Conservation (phyloP, 2,113 vertebrate genomes). For the Poeciliopsis retropinna region DNA sequence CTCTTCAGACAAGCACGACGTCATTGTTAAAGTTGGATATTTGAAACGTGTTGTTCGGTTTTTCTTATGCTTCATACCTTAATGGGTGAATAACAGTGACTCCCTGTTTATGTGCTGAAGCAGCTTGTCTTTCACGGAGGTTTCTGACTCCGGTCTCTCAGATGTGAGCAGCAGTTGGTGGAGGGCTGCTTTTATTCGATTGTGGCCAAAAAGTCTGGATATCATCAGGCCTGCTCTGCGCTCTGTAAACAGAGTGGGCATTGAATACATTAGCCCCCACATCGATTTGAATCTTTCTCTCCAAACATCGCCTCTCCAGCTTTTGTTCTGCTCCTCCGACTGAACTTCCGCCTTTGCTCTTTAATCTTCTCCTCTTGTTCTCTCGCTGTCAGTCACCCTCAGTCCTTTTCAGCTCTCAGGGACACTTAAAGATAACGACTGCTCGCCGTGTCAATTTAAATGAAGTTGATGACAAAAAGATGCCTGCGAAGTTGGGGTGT, state of each 20-base stretch:
- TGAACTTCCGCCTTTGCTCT: slow-evolving; percentile 20
- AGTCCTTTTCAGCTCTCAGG: not conserved
- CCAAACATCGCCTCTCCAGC: slow-evolving; percentile 40
- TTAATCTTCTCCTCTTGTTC: slow-evolving; percentile 25
- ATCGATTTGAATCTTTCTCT: slow-evolving; percentile 64
- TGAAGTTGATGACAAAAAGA: not conserved
- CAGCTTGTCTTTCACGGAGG: slow-evolving; percentile 14
- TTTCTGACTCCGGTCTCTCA: slow-evolving; percentile 42
- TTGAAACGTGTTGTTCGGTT: not conserved
- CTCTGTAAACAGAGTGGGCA: slow-evolving; percentile 71
- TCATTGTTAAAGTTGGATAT: not conserved
- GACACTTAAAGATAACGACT: not conserved
- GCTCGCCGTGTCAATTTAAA: slow-evolving; percentile 1
- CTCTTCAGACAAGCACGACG: too few species aligned
- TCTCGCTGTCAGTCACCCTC: slow-evolving; percentile 23
- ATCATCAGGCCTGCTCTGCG: slow-evolving; percentile 67
- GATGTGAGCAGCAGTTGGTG: slow-evolving; percentile 52
- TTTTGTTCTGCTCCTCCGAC: slow-evolving; percentile 23
- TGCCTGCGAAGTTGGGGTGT: slow-evolving; percentile 13
- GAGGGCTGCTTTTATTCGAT: slow-evolving; percentile 75
- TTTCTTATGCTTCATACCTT: not conserved
- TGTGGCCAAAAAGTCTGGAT: slow-evolving; percentile 74
- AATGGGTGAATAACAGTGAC: not conserved
- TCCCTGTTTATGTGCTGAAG: not conserved
- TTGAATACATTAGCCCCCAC: slow-evolving; percentile 67